These are phyloP conservation scores for Monopterus albus DNA, from an alignment of 2,113 vertebrate genomes.

Conservation along the genomic window DNA sequence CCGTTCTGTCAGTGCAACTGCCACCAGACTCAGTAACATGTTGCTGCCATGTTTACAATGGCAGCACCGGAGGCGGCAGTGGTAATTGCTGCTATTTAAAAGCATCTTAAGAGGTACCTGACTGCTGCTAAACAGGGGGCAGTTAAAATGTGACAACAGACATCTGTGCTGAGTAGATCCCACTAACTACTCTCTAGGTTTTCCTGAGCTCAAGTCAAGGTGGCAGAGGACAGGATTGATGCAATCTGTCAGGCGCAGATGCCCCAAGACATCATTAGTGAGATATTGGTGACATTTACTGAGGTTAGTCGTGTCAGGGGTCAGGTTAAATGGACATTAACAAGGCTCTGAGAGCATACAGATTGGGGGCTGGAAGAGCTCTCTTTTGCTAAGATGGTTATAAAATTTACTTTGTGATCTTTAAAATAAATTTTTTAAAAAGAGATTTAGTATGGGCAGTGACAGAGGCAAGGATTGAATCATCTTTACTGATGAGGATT, in stretches of 20 bases:
- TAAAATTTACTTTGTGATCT: slow-evolving; percentile 12
- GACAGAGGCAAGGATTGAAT: slow-evolving; percentile 3
- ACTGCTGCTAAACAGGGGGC: slow-evolving; percentile 17
- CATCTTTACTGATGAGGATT: slow-evolving; percentile 19
- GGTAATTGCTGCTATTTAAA: slow-evolving; percentile 41
- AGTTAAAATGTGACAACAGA: slow-evolving; percentile 24
- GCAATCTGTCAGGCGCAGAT: slow-evolving; percentile 34
- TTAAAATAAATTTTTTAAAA: slow-evolving; percentile 24
- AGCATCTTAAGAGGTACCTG: slow-evolving; percentile 13
- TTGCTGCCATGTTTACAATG: slow-evolving; percentile 20
- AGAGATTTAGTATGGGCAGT: neutral
- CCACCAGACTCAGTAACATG: slow-evolving; percentile 4
- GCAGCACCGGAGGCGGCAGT: slow-evolving; percentile 16
- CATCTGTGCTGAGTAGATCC: slow-evolving; percentile 14
- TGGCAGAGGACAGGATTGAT: slow-evolving; percentile 20
- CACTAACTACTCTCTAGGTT: slow-evolving; percentile 2
- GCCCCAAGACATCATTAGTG: slow-evolving; percentile 52
- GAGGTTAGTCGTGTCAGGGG: slow-evolving; percentile 26
- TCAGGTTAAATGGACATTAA: slow-evolving; percentile 31
- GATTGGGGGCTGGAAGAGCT: neutral
- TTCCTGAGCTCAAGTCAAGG: slow-evolving; percentile 15
- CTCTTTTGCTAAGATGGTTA: neutral
- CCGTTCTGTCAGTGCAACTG: neutral
- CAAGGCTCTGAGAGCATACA: slow-evolving; percentile 20
- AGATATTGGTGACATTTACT: slow-evolving; percentile 44